These are phyloP conservation scores for Smutsia temminckii DNA, from an alignment of 2,797 vertebrate genomes.

Conservation along the genomic window DNA sequence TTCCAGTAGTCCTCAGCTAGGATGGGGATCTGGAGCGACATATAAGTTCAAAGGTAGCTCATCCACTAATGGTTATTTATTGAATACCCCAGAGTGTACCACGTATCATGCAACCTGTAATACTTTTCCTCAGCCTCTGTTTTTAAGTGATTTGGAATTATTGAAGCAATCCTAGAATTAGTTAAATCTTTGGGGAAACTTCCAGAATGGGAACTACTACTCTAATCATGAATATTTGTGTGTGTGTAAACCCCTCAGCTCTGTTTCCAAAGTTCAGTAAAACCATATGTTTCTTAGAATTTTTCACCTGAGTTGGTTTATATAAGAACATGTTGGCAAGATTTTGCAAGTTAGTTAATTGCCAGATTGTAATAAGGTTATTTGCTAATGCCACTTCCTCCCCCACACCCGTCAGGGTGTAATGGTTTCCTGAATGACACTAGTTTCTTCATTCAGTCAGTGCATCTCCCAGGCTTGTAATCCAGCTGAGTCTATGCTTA, in stretches of 20 bases:
- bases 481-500: not conserved
- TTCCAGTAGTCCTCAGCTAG: not conserved
- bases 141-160: conserved; percentile 47
- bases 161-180: conserved; percentile 2
- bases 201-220: conserved; percentile 21
- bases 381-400: not conserved
- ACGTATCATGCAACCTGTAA: not conserved
- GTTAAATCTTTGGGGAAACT: not conserved
- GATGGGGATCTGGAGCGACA: not conserved
- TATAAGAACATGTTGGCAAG: not conserved
- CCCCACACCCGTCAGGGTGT: not conserved
- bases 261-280: not conserved
- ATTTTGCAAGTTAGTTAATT: not conserved
- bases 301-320: not conserved
- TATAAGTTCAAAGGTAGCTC: conserved; percentile 1
- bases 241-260: not conserved
- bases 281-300: not conserved
- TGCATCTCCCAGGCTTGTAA: not conserved
- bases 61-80: not conserved
- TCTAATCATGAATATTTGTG: not conserved
- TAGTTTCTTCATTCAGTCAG: not conserved
- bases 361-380: not conserved
- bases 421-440: not conserved
- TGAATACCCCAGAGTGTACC: not conserved
- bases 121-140: conserved; percentile 39